Conservation (phyloP, 2,113 vertebrate genomes). For the Gallinago undulata region DNA sequence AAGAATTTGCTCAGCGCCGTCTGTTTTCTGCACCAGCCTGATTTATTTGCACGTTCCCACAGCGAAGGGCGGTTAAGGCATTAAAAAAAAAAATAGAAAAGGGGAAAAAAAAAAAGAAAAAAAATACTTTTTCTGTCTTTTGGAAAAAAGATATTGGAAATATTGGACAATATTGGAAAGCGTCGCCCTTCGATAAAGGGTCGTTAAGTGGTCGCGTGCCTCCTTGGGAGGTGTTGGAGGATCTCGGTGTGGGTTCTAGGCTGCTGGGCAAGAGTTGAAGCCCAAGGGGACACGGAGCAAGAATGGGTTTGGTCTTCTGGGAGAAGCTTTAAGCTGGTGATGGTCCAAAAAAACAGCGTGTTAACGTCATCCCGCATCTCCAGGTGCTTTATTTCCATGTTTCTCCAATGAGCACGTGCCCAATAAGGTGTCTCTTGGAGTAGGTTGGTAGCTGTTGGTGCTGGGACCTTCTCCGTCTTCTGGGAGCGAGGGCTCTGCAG, state of each 20-base stretch:
- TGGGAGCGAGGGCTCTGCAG: fast-evolving
- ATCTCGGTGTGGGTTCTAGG: fast-evolving
- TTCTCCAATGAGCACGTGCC: fast-evolving
- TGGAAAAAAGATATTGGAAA: too few relatives aligned
- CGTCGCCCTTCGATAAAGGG: not conserved
- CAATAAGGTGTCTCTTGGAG: not conserved
- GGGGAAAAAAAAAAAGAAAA: not conserved
- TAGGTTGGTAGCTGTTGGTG: not conserved
- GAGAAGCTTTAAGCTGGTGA: not conserved
- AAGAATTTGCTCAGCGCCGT: not conserved
- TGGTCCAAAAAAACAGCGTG: not conserved
- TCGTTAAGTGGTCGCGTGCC: fast-evolving
- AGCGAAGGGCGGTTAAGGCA: not conserved
- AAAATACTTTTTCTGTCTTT: not conserved
- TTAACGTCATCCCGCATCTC: fast-evolving
- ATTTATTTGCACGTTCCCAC: not conserved
- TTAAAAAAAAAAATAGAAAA: not conserved
- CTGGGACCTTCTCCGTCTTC: not conserved
- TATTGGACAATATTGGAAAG: not conserved
- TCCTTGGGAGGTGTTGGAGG: not conserved
- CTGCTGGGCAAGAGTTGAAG: fast-evolving
- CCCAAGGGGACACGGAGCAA: not conserved
- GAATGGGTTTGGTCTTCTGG: not conserved
- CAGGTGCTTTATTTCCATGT: fast-evolving
- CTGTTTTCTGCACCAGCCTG: fast-evolving